These are phyloP conservation scores for Halocaridina rubra DNA, from an alignment of 2,888 invertebrate genomes.

Conservation along the genomic window DNA sequence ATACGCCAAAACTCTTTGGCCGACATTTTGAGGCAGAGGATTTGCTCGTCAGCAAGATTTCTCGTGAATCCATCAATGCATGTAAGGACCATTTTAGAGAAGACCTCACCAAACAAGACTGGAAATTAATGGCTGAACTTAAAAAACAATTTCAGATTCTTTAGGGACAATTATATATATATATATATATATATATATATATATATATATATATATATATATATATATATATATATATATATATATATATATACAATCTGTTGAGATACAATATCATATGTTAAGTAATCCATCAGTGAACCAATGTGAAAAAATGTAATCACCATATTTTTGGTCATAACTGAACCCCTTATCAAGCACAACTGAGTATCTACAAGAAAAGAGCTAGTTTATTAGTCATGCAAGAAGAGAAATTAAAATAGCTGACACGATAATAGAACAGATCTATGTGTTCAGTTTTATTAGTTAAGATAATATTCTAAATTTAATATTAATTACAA, in stretches of 20 bases:
- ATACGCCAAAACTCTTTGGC: constrained; percentile 98
- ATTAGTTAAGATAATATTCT: no score
- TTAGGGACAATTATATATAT: constrained; percentile 70
- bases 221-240: not conserved
- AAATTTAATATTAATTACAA: no score
- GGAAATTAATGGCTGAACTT: constrained; percentile 98
- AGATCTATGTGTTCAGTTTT: no score
- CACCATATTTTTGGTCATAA: no score
- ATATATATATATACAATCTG: not conserved
- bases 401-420: no score
- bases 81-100: constrained; percentile 99
- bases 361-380: no score
- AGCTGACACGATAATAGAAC: no score
- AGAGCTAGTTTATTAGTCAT: no score
- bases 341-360: no score
- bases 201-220: not conserved
- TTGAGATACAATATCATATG: no score
- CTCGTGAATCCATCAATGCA: constrained; percentile 97
- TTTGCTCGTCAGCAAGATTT: constrained; percentile 96
- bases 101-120: constrained; percentile 95
- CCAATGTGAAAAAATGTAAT: no score
- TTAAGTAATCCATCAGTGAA: no score
- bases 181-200: not conserved
- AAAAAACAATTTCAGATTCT: constrained; percentile 97
- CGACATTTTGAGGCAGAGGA: constrained; percentile 98